Evolutionary conservation across 2,888 invertebrate genomes (phyloP).

Genomic region (Bombylius discolor): DNA sequence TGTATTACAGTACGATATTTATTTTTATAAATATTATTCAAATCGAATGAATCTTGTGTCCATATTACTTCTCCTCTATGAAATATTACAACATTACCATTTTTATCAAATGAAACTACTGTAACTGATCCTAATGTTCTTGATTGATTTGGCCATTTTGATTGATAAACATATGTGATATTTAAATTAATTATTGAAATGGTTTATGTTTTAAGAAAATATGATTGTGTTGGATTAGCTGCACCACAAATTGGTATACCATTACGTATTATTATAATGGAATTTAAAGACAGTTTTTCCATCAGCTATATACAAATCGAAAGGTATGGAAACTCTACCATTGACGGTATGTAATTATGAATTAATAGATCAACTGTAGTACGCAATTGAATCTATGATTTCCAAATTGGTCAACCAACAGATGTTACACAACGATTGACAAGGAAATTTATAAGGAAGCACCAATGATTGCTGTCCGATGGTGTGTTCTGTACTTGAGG

Average conservation of each 20-base stretch:
- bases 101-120: conserved; percentile 61
- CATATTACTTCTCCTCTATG: conserved; percentile 62
- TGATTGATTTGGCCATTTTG: conserved; percentile 43
- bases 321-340: conserved; percentile 45
- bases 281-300: conserved; percentile 37
- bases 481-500: too few relatives aligned
- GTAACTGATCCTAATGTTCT: conserved; percentile 60
- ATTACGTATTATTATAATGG: conserved; percentile 48
- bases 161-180: conserved; percentile 43
- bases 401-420: too few relatives aligned
- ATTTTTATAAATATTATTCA: conserved; percentile 42
- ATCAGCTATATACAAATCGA: conserved; percentile 28
- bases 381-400: too few relatives aligned
- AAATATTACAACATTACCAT: conserved; percentile 66
- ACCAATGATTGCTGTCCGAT: too few relatives aligned
- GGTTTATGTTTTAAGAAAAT: conserved; percentile 44
- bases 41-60: conserved; percentile 46
- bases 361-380: too few relatives aligned
- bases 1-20: conserved; percentile 46
- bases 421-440: too few relatives aligned
- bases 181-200: too few relatives aligned
- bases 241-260: conserved; percentile 65
- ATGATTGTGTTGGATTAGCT: conserved; percentile 53
- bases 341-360: too few relatives aligned
- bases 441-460: too few relatives aligned